Evolutionary conservation across 2,888 invertebrate genomes (phyloP).

Genomic region (Tetranychus truncatus): DNA sequence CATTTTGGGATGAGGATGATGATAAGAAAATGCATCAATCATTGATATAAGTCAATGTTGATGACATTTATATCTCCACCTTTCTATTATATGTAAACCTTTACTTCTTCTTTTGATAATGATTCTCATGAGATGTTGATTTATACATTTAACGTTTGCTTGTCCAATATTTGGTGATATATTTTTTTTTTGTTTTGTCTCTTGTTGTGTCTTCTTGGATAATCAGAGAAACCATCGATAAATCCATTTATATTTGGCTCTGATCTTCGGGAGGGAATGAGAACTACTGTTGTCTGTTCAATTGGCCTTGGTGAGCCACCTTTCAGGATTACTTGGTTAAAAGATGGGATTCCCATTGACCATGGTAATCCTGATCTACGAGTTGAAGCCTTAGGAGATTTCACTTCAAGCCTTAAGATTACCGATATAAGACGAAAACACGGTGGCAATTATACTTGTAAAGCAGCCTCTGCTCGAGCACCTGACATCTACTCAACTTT

Average conservation of each 20-base stretch:
- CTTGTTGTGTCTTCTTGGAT: conserved; percentile 20
- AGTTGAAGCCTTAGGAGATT: conserved; percentile 3
- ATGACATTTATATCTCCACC: conserved; percentile 1
- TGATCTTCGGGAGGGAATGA: conserved; percentile 36
- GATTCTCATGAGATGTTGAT: neutral
- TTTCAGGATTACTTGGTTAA: conserved; percentile 3
- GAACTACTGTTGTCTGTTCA: conserved; percentile 33
- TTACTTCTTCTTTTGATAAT: neutral
- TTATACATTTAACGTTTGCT: neutral
- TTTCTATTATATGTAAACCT: neutral
- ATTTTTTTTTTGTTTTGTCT: neutral
- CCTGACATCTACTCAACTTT: conserved; percentile 2
- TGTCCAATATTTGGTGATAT: neutral
- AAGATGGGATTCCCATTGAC: neutral
- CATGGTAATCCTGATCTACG: neutral
- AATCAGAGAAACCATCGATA: conserved; percentile 46
- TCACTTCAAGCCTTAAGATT: conserved; percentile 1
- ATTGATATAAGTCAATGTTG: neutral
- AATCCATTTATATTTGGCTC: conserved; percentile 27
- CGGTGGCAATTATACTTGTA: conserved; percentile 8
- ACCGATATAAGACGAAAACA: neutral
- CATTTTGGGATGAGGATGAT: neutral
- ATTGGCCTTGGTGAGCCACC: conserved; percentile 30
- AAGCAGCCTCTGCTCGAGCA: neutral
- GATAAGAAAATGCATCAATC: neutral